Base-by-base conservation (phyloP, 2,113 vertebrate species). In the Crypturellus undulatus region DNA sequence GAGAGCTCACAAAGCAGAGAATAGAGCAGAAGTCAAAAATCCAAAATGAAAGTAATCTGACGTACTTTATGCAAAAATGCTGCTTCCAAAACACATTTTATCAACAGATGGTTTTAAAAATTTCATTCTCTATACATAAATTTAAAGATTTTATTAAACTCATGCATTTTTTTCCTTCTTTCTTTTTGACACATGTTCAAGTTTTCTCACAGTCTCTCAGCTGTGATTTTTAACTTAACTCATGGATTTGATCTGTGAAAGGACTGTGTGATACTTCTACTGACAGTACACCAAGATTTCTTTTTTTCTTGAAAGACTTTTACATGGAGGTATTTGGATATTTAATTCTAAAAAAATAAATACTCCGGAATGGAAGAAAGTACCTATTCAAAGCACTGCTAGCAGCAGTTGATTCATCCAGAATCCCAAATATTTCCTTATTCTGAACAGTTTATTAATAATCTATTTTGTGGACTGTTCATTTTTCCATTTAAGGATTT, bases 91-190 rank as follows among this genome's bases (percentile, higher is more conserved):
- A 70, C 79, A 93, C 64, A 77, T 95, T 93, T 91, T 87, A 85
- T 87, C 87, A 91, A 82, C 96, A 94, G 93, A 94, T 94, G 89
- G 95, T 78, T 96, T 87, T 34, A 56, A 89, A 96, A 84, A 43
- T n/a, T 70, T 92, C 16, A 70, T 78, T 87, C 51, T 64, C 21
- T 60, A 16, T 85, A 67, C 73, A 70, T 70, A 51, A 91, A 89
- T 91, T 94, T 83, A 75, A 94, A 93, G 28, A 8, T 92, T 94
- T 71, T 83, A 89, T 43, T 75, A 79, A 93, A 54, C 47, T 76
- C 65, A 58, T 89, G 34, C 88, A 10, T 84, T 91, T 38, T 40
- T 47, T 51, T 32, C 34, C 25, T 73, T 63, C 6, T 49, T 69
- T 79, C 70, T 76, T 89, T 87, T 76, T 87, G 17, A 79, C 79